These are phyloP conservation scores for Molossus alvarezi DNA, from an alignment of 2,797 vertebrate species.

Conservation along the genomic window DNA sequence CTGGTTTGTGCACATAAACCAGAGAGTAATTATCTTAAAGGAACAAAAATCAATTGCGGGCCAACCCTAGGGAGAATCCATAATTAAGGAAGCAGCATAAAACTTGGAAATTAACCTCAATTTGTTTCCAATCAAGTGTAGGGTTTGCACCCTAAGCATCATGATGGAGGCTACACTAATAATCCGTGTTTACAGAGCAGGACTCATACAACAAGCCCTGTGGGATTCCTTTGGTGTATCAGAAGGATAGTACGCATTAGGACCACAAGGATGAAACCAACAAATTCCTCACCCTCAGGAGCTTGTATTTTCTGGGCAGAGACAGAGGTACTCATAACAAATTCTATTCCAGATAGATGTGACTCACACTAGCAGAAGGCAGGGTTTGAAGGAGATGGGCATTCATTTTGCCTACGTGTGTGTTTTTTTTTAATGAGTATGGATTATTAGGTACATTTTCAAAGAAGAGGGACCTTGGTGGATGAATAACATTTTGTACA, in stretches of 20 bases:
- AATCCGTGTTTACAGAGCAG: neutral
- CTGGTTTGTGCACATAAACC: neutral
- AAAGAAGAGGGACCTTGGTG: neutral
- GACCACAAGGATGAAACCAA: neutral
- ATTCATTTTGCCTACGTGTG: neutral
- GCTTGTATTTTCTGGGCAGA: neutral
- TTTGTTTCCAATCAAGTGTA: neutral
- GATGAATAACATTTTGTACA: neutral
- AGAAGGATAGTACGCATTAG: neutral
- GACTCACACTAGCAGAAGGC: neutral
- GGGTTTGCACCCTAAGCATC: neutral
- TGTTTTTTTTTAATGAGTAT: neutral
- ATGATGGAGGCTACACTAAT: neutral
- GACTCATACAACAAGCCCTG: neutral
- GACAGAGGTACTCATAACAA: neutral
- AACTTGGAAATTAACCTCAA: constrained; percentile 47
- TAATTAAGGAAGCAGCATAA: neutral
- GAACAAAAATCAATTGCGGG: neutral
- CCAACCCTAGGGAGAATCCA: neutral
- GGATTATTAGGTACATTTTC: neutral
- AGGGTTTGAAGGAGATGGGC: neutral
- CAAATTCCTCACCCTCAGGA: neutral
- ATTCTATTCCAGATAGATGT: neutral
- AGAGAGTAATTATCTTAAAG: constrained; percentile 21
- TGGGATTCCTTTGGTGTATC: rapidly evolving